Evolutionary conservation across 1,140 invertebrate species (phyloP), one percentile per base, ranked within the genome.

Genomic region (Drosophila oshimai): DNA sequence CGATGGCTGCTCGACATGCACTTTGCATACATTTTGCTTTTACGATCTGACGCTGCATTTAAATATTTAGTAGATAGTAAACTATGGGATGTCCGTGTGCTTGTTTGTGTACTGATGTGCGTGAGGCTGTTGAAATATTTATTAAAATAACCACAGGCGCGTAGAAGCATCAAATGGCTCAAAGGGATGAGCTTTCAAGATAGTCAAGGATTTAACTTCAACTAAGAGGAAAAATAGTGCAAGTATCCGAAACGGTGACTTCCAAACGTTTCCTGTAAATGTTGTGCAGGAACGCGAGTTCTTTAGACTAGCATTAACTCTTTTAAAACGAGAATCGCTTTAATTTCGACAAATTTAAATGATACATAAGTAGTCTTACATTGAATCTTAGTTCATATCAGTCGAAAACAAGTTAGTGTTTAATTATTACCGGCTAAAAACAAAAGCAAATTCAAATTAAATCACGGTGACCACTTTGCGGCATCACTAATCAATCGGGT

Each of bases 21-120:
- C 80, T 86, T 84, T 84, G 80, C 80, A 84, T 84, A 84, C 71
- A 84, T 86, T 84, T 80, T 74, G 65, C 80, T 64, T 84, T 84
- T 86, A 84, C 80, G 80, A 84, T 86, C 80, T 73, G 80, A 79
- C 73, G 75, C 75, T 84, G 61, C 53, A 61, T 74, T 84, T 86
- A 84, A 84, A 84, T 84, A 84, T 84, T 84, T 86, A 84, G 80
- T 75, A 75, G 80, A 86, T 86, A 86, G 75, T 84, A 80, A 84
- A 79, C 75, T 84, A 86, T 83, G 58, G 50, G 26, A 60, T 57
- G 41, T 31, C 36, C 58, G 20, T 57, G 41, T 55, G 18, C 47
- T 12, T 20, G 18, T 53, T 6, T 49, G 31, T 31, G 26, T 15
- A 5, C 33, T 47, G 42, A 31, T 44, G 71, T 69, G 53, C 49